Evolutionary conservation across 2,888 invertebrate genomes (phyloP), one percentile per base, ranked within the genome.

Genomic region (Cephus pygmeus): DNA sequence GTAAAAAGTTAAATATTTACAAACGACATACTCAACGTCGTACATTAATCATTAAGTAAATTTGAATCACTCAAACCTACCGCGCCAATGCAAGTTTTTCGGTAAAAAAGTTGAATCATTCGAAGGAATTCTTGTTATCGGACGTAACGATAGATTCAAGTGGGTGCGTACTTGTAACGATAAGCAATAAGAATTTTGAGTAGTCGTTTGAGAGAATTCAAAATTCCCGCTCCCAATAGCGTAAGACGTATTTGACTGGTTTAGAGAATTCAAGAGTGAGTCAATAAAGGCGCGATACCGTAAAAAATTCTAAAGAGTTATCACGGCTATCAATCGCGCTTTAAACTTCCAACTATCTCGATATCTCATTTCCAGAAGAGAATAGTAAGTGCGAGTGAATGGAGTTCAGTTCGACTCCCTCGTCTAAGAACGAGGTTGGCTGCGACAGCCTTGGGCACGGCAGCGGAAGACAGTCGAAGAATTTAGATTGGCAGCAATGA

Each of bases 301-400:
- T 56, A 6, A 56, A 56, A 23, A 56, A 56, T 23, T 23, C 40
- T 15, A 23, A 56, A 56, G 23, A 56, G 15, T 56, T 23, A 15
- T 23, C 56, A 56, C 56, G 56, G 6, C 15, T 9, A 56, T 23
- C 9, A 9, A 23, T 56, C 56, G 9, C 2, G 9, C 23, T 23
- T 56, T 56, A 2, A 56, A 56, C 23, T 6, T 56, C 23, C 23
- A 23, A 9, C 6, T 23, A 56, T 30, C 71, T 23, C 34, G 71
- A 34, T 11, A 23, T 71, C 71, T 71, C 71, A 34, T 33, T 30
- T 30, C 11, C 71, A 71, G 23, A 71, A 71, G 71, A 71, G 71
- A 71, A 71, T 34, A 71, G 34, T 71, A 34, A 71, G 71, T 34
- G 15, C 71, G 71, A 71, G 71, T 30, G 71, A 71, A 71, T 71